Percentiles rank a stretch among this genome's conserved stretches.
Conservation (phyloP, 2,797 vertebrate species). For the Cygnus olor region DNA sequence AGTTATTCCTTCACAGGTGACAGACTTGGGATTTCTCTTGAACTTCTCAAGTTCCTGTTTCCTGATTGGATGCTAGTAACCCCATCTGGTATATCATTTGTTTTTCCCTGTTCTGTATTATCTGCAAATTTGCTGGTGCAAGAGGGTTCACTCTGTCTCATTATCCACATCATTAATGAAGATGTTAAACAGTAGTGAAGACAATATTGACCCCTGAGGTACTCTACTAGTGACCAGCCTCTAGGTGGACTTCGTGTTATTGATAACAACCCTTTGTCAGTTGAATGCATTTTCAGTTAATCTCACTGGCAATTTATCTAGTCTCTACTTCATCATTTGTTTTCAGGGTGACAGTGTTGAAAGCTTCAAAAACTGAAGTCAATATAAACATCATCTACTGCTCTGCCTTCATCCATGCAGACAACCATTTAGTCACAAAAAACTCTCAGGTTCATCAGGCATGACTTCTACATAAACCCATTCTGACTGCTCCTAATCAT, state of each 20-base stretch:
- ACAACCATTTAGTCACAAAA: neutral
- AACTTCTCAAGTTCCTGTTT: neutral
- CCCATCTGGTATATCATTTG: neutral
- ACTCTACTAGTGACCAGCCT: neutral
- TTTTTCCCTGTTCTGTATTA: neutral
- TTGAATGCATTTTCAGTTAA: neutral
- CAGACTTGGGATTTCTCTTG: neutral
- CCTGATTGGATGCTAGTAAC: too few species aligned
- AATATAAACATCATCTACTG: neutral
- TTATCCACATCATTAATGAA: neutral
- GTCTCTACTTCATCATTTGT: neutral
- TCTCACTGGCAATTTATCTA: neutral
- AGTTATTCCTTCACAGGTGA: neutral
- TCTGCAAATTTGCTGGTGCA: neutral
- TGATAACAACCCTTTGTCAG: neutral
- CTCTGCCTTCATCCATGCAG: neutral
- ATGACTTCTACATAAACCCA: neutral
- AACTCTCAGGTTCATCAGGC: neutral
- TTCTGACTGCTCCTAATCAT: neutral
- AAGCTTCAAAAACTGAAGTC: neutral
- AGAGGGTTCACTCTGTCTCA: neutral
- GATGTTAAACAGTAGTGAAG: neutral
- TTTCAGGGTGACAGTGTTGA: neutral
- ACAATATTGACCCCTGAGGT: neutral
- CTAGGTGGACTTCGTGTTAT: neutral